Percentiles rank a stretch among this genome's conserved stretches.
Evolutionary conservation across 2,797 vertebrate species (phyloP).

Genomic region (Neomorphus geoffroyi): DNA sequence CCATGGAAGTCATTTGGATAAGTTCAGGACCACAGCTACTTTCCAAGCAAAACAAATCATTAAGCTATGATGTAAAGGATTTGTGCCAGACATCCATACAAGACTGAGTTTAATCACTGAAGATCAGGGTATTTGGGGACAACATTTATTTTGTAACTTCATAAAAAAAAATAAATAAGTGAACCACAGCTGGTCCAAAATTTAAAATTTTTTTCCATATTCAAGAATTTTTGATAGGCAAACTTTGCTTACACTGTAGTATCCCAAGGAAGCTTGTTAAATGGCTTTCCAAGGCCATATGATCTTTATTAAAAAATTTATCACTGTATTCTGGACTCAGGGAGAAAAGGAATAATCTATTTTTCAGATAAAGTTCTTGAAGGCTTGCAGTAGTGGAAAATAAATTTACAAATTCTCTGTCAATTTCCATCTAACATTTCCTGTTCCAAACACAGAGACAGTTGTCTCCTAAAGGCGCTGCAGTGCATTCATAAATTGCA

Average conservation of each 20-base stretch:
- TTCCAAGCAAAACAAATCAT: conserved; percentile 59
- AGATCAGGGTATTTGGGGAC: conserved; percentile 52
- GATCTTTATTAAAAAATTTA: conserved; percentile 13
- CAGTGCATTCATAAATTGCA: conserved; percentile 24
- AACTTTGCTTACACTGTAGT: not conserved
- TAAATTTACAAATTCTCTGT: conserved; percentile 39
- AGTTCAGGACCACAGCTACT: not conserved
- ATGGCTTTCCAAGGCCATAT: conserved; percentile 3
- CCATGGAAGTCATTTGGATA: conserved; percentile 8
- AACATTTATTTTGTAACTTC: conserved; percentile 48
- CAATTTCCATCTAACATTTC: conserved; percentile 36
- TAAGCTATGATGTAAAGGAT: conserved; percentile 16
- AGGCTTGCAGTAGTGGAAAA: conserved; percentile 22
- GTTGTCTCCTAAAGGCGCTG: conserved; percentile 19
- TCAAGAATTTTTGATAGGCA: not conserved
- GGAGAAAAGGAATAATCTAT: conserved; percentile 50
- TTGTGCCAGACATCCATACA: conserved; percentile 24
- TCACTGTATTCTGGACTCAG: not conserved
- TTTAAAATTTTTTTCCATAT: conserved; percentile 30
- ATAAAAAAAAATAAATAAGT: not conserved
- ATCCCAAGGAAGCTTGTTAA: conserved; percentile 25
- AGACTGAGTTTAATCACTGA: conserved; percentile 40
- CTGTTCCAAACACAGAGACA: not conserved
- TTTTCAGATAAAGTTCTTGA: conserved; percentile 58
- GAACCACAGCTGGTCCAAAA: not conserved